Percentiles rank a stretch among this genome's conserved stretches.
Conservation (phyloP, 2,113 vertebrate genomes). For the Nothoprocta perdicaria region DNA sequence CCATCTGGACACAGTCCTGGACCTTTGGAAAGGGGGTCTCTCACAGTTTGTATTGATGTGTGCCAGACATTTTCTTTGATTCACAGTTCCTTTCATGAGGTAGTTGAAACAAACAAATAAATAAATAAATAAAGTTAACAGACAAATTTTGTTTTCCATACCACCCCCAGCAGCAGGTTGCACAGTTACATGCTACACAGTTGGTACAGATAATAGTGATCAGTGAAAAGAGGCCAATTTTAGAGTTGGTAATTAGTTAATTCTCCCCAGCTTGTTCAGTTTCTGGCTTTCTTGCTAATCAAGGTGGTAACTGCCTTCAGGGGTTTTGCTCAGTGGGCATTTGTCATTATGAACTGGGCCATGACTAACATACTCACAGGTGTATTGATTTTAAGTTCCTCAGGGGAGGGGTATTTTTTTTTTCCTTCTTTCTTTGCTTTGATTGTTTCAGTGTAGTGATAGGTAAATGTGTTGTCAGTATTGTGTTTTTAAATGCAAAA, state of each 20-base stretch:
- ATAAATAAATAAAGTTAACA: not conserved
- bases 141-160: not conserved
- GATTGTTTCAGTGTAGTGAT: not conserved
- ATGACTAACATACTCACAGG: not conserved
- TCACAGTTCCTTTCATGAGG: not conserved
- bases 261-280: not conserved
- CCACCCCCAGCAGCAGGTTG: not conserved
- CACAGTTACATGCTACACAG: too few relatives aligned
- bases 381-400: not conserved
- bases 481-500: not conserved
- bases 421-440: not conserved
- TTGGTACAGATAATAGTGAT: not conserved
- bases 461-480: not conserved
- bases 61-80: not conserved
- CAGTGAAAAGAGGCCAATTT: not conserved
- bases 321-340: not conserved
- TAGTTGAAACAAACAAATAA: not conserved
- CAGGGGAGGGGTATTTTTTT: not conserved
- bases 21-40: not conserved
- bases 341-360: not conserved
- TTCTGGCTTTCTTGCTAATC: not conserved
- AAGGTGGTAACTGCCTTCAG: not conserved
- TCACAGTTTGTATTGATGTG: not conserved
- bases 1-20: not conserved
- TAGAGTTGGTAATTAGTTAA: not conserved